Percentiles rank a stretch among this genome's conserved stretches.
Evolutionary conservation across 2,797 vertebrate genomes (phyloP).

Genomic region (Sternarchorhynchus goeldii): DNA sequence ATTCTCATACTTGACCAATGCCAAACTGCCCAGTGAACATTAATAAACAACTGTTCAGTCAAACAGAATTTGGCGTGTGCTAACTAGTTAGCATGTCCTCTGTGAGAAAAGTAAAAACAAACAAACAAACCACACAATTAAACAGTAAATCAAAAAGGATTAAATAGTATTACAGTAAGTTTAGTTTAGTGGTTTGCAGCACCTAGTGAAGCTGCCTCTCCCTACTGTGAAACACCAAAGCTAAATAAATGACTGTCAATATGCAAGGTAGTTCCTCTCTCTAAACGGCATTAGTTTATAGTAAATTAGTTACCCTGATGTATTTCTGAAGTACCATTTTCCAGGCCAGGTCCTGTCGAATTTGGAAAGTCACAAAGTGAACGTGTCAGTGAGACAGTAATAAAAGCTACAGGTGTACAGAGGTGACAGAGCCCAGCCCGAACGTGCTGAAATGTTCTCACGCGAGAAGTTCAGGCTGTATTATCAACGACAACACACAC

Average conservation of each 20-base stretch:
- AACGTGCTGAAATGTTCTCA: background rate
- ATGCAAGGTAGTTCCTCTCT: no score
- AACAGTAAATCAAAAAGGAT: no score
- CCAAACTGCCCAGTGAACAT: no score
- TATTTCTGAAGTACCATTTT: slow-evolving; percentile 4
- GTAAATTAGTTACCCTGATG: slow-evolving; percentile 5
- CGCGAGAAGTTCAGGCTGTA: no score
- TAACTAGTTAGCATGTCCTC: background rate
- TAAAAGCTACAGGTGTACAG: background rate
- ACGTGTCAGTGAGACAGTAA: background rate
- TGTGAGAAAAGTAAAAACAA: background rate
- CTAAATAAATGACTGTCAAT: no score
- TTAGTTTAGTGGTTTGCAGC: no score
- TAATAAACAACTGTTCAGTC: background rate
- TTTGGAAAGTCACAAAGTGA: background rate
- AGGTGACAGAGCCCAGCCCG: background rate
- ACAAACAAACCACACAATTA: background rate
- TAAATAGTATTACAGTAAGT: no score
- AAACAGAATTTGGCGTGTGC: background rate
- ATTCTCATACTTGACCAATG: no score
- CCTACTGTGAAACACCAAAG: no score
- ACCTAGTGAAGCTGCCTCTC: no score
- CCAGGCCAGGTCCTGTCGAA: background rate
- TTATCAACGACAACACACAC: background rate
- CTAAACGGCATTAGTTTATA: no score